Conservation (phyloP, 2,797 vertebrate species). For the Spea hammondii region DNA sequence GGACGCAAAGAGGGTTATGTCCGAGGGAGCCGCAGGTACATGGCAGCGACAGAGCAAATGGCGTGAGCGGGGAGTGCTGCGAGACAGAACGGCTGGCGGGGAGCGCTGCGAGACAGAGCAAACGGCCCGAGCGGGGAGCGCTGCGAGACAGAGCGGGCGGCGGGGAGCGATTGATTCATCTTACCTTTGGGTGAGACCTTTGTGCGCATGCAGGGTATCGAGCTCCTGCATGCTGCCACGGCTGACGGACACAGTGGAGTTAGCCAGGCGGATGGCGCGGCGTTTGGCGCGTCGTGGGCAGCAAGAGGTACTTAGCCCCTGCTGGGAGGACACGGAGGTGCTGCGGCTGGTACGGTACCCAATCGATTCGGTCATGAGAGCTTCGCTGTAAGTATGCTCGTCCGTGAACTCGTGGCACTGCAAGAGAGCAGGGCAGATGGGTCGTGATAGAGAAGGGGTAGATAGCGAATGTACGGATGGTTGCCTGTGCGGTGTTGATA, state of each 20-base stretch:
- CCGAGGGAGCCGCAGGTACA: no score
- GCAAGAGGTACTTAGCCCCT: slow-evolving; percentile 77
- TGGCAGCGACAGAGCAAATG: neutral
- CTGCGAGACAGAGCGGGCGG: neutral
- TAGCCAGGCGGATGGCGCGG: slow-evolving; percentile 82
- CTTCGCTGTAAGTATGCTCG: slow-evolving; percentile 75
- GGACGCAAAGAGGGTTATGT: neutral
- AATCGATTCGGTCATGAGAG: slow-evolving; percentile 79
- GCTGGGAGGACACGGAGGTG: slow-evolving; percentile 86
- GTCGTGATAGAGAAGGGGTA: neutral
- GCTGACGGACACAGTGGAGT: slow-evolving; percentile 85
- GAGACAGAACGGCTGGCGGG: neutral
- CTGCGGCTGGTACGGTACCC: slow-evolving; percentile 84
- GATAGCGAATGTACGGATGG: neutral
- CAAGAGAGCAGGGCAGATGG: neutral
- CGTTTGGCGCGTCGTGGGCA: slow-evolving; percentile 79
- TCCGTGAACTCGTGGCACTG: slow-evolving; percentile 77
- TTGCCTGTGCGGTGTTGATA: no score
- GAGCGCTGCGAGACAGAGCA: neutral
- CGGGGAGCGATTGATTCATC: neutral
- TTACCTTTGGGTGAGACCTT: slow-evolving; percentile 69
- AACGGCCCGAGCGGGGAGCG: neutral
- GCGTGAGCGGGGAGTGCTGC: neutral
- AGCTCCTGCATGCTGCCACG: slow-evolving; percentile 86
- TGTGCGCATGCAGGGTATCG: slow-evolving; percentile 77